Base-by-base conservation (phyloP, 2,888 invertebrate genomes). In the Adelognathus sp. region DNA sequence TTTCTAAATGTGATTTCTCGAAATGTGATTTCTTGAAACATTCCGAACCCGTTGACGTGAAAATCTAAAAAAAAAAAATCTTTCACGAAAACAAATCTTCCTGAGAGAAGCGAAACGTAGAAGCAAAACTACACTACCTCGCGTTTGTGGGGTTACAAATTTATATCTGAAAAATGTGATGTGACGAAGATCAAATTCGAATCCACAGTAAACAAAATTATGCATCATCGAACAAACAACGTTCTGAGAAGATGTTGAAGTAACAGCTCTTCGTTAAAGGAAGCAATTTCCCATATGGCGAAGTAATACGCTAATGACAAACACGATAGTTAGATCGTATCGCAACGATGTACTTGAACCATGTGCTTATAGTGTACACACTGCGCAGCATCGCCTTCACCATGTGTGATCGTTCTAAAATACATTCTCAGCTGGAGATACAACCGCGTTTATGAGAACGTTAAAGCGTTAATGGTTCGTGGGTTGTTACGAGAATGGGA, bases 401-500 rank as follows among this genome's bases (percentile, higher is more conserved):
- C 44, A n/a, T n/a, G 50, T 50, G 24, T 21, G 67, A 76, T 56
- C 60, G 69, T 80, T 80, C 75, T 54, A 71, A 79, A 82, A 83
- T 80, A 81, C 80, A 72, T 73, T 76, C 39, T 29, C 18, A 27
- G 29, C 11, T 36, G 50, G 67, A 70, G 81, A 80, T 80, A 79
- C 61, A 67, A 64, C 78, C 67, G 44, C 76, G 67, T 83, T 83
- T 80, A 81, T 74, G 80, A 64, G 67, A 73, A 79, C 82, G 80
- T 81, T 81, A 81, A 80, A 80, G 67, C 76, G 58, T 74, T 77
- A 82, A 83, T 74, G 81, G 50, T 73, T 70, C 71, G 63, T n/a
- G 72, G 41, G 56, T 69, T 56, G 67, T 81, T 74, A 76, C 60
- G 69, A 76, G 67, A 58, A 29, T 29, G 67, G 61, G 27, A 64